phyloP scores from a whole-genome alignment of 2,888 invertebrate species.

The Drosophila kokeensis region DNA sequence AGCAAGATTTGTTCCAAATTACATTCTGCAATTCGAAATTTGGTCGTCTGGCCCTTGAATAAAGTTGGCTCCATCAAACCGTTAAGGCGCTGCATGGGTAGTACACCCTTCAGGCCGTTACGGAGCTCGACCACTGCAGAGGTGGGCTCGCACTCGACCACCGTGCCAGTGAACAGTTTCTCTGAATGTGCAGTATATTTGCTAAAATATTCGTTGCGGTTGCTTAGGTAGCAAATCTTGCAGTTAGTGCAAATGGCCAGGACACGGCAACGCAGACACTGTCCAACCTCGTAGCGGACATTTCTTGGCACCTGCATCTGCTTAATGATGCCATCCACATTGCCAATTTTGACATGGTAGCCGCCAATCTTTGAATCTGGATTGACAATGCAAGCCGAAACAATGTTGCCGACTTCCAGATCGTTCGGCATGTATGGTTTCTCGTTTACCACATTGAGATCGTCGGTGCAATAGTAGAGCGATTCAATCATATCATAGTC shows the following conservation, averaged over 20 bases:
- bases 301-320: constrained; percentile 86
- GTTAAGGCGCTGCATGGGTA: constrained; percentile 74
- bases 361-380: constrained; percentile 86
- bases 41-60: constrained; percentile 82
- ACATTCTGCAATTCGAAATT: constrained; percentile 75
- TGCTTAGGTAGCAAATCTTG: constrained; percentile 87
- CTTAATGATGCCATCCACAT: constrained; percentile 87
- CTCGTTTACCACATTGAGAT: constrained; percentile 86
- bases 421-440: constrained; percentile 86
- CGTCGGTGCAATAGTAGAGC: constrained; percentile 89
- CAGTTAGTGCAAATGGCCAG: constrained; percentile 85
- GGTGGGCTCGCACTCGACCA: constrained; percentile 76
- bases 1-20: constrained; percentile 76
- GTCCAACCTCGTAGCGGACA: constrained; percentile 87
- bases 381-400: constrained; percentile 86
- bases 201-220: constrained; percentile 88
- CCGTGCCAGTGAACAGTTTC: constrained; percentile 81
- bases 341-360: constrained; percentile 86
- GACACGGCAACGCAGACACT: constrained; percentile 87
- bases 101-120: constrained; percentile 83
- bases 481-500: constrained; percentile 89
- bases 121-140: constrained; percentile 84
- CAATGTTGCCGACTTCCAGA: constrained; percentile 86
- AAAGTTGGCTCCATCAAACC: constrained; percentile 65
- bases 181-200: constrained; percentile 86